A percentile compares a stretch with the other conserved stretches of the same genome.
These are phyloP conservation scores for Scaptomyza graminum DNA, from an alignment of 1,140 invertebrate species.

Conservation along the genomic window DNA sequence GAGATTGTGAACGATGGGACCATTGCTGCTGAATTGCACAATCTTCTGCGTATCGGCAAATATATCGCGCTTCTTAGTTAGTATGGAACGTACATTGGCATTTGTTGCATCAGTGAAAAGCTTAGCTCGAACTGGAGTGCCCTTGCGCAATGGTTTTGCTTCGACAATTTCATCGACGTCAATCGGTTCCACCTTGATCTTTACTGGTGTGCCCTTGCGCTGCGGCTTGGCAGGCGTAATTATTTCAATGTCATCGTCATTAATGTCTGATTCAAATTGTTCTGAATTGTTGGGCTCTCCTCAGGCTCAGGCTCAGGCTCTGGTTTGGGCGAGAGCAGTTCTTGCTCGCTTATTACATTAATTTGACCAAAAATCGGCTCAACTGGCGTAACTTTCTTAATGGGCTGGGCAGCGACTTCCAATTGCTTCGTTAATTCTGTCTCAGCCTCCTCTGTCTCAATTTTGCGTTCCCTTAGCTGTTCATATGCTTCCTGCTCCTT, in stretches of 20 bases:
- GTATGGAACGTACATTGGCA: constrained; percentile 60
- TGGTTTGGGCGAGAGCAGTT: constrained; percentile 22
- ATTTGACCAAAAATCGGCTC: constrained; percentile 29
- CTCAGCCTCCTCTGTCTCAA: constrained; percentile 11
- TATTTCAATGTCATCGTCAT: neutral
- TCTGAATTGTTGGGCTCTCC: constrained; percentile 7
- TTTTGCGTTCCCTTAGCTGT: constrained; percentile 1
- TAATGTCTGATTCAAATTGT: neutral
- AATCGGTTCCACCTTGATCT: constrained; percentile 1
- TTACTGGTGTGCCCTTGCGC: constrained; percentile 36
- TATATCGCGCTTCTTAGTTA: constrained; percentile 54
- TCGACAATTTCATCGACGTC: constrained; percentile 27
- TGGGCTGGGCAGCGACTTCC: constrained; percentile 18
- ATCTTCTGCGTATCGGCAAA: constrained; percentile 50
- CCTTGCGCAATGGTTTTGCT: constrained; percentile 47
- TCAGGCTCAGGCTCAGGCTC: neutral
- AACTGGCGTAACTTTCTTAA: constrained; percentile 45
- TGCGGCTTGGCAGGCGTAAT: constrained; percentile 5
- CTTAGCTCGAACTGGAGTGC: constrained; percentile 35
- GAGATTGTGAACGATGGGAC: constrained; percentile 58
- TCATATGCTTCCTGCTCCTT: neutral
- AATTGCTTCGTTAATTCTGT: neutral
- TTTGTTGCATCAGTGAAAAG: neutral
- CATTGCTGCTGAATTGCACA: constrained; percentile 57
- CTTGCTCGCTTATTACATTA: constrained; percentile 41